A percentile compares a stretch with the other conserved stretches of the same genome.
Evolutionary conservation across 2,113 vertebrate species (phyloP).

Genomic region (Xenopus tropicalis): UCB_Xtro_10.0 CM004448.2:49854001-49854500

Average conservation of each 20-base stretch:
- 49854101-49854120: not conserved
- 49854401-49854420: slow-evolving; percentile 34
- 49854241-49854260: slow-evolving; percentile 12
- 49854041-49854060: too few species aligned
- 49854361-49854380: slow-evolving; percentile 35
- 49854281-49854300: slow-evolving; percentile 18
- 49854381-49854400: slow-evolving; percentile 21
- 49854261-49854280: slow-evolving; percentile 6
- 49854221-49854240: slow-evolving; percentile 16
- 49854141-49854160: not conserved
- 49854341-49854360: slow-evolving; percentile 18
- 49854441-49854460: slow-evolving; percentile 27
- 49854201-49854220: slow-evolving; percentile 17
- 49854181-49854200: slow-evolving; percentile 8
- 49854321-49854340: slow-evolving; percentile 19
- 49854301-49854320: slow-evolving; percentile 13
- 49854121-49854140: not conserved
- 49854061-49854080: too few species aligned
- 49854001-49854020: too few species aligned
- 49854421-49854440: slow-evolving; percentile 31
- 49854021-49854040: too few species aligned
- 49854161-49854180: slow-evolving; percentile 5
- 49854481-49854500: slow-evolving; percentile 9
- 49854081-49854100: not conserved
- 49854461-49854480: slow-evolving; percentile 34